A percentile compares a stretch with the other conserved stretches of the same genome.
phyloP scores from a whole-genome alignment of 2,113 vertebrate species.

The Tinamus guttatus region DNA sequence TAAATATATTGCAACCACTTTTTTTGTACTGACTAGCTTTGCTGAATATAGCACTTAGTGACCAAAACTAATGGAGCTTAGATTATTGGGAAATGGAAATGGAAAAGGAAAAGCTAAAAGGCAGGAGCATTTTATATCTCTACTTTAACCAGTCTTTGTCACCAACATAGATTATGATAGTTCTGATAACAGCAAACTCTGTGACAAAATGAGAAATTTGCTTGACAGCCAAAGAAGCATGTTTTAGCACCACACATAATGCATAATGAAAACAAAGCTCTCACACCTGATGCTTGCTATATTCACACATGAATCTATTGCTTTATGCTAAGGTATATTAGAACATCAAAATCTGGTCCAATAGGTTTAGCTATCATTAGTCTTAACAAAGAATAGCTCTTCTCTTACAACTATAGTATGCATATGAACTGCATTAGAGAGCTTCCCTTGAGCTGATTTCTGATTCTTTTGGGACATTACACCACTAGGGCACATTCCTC shows the following conservation, averaged over 20 bases:
- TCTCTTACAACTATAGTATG: neutral
- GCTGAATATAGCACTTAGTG: neutral
- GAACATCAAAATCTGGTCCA: neutral
- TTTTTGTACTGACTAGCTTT: neutral
- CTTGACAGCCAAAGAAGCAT: neutral
- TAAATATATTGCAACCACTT: neutral
- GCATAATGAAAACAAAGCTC: neutral
- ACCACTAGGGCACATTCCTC: neutral
- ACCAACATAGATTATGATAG: neutral
- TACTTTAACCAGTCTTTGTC: neutral
- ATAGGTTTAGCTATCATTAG: neutral
- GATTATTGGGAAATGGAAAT: neutral
- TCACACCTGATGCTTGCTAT: neutral
- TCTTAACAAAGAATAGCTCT: accelerated
- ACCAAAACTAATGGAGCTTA: neutral
- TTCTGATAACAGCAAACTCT: neutral
- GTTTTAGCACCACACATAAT: neutral
- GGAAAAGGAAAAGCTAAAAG: neutral
- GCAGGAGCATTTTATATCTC: neutral
- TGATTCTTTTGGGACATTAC: neutral
- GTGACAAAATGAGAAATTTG: neutral
- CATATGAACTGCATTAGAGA: neutral
- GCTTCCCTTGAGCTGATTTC: neutral
- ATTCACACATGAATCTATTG: accelerated
- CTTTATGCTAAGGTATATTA: neutral